Base-by-base conservation (phyloP, 92 coral and sea anemone species). In the Palythoa grandiflora region DNA sequence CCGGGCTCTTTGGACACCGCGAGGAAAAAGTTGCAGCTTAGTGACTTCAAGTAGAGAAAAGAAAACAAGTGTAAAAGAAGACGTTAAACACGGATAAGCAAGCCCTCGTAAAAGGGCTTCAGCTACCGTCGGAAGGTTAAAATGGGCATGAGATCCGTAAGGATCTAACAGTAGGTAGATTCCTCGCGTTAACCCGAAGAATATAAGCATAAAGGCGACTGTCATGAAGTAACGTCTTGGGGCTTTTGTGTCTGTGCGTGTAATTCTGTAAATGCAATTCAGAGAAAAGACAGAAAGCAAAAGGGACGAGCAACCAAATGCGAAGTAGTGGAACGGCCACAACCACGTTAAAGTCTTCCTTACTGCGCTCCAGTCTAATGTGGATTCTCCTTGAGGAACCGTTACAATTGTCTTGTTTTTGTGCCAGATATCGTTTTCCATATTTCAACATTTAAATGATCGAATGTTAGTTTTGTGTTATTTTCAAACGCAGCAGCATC, bases 171-270 rank as follows among this genome's bases (percentile, higher is more conserved):
- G 36, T 38, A 89, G 40, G 17, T 84, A 87, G 1, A 73, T 13
- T 10, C 88, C 84, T 38, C 92, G 85, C 61, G 80, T 89, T 38
- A 77, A 59, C 9, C 89, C 92, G n/a, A 89, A 84, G 48, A 84
- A 5, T 7, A 81, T 47, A 20, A 89, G 72, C 44, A 89, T 53
- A 65, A 66, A 20, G 73, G 75, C 53, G 48, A 81, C 39, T 47
- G 86, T 81, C 75, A 81, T 12, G 68, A 89, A 89, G 80, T 89
- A 89, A 12, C 86, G 75, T 66, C 66, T 81, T 81, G 86, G 55
- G 47, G 75, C 19, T 47, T 48, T 66, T 12, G 16, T 47, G 5
- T 50, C 14, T 40, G 75, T 38, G 39, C 17, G 39, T 81, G n/a
- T 48, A 19, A 66, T 40, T 37, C 86, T 54, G 66, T 66, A 81